Evolutionary conservation across 1,140 invertebrate genomes (phyloP).

Genomic region (Drosophila grimshawi): DNA sequence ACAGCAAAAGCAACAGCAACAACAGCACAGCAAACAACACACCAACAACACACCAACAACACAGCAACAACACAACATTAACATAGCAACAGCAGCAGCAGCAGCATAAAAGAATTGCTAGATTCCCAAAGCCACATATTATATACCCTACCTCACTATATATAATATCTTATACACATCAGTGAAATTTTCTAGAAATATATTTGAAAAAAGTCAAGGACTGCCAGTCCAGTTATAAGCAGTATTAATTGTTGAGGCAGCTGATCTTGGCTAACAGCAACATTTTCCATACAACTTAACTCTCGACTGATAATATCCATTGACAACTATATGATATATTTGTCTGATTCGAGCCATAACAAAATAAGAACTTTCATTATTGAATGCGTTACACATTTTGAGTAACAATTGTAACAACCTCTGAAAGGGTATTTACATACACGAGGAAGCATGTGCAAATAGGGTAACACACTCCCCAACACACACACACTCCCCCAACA

Average conservation of each 20-base stretch:
- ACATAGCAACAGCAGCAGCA: conserved; percentile 9
- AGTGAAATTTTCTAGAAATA: too few species aligned
- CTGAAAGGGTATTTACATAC: conserved; percentile 1
- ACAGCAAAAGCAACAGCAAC: conserved; percentile 17
- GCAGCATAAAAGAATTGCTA: conserved; percentile 15
- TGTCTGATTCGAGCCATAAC: too few species aligned
- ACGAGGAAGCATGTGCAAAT: conserved; percentile 51
- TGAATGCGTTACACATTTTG: background rate
- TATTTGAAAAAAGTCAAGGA: too few species aligned
- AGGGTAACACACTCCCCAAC: conserved; percentile 19
- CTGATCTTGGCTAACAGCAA: too few species aligned
- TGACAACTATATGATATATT: too few species aligned
- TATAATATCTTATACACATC: too few species aligned
- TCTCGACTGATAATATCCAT: too few species aligned
- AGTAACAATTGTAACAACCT: background rate
- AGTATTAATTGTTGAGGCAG: too few species aligned
- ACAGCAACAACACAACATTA: conserved; percentile 13
- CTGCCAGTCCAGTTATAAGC: too few species aligned
- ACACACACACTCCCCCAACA: conserved; percentile 4
- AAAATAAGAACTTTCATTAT: background rate
- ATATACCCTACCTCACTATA: background rate
- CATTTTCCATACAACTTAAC: too few species aligned
- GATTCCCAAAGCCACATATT: background rate
- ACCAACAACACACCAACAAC: conserved; percentile 11
- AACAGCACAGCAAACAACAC: background rate